Percentiles rank a stretch among this genome's conserved stretches.
Conservation (phyloP, 2,797 vertebrate species). For the Arrhamphus sclerolepis region DNA sequence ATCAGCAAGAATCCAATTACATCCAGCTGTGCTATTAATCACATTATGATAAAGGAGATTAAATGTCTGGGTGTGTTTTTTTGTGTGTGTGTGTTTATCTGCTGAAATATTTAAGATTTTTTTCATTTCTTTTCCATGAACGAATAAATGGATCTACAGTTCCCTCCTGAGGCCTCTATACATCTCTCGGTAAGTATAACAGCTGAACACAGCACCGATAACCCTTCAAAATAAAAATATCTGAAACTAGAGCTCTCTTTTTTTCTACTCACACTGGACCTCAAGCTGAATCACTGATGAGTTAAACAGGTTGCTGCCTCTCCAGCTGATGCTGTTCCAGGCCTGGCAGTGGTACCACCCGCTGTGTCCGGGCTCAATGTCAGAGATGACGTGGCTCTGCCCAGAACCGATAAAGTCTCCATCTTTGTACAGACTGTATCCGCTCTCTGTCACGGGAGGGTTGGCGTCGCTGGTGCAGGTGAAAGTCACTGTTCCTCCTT, state of each 20-base stretch:
- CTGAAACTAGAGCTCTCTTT: no score
- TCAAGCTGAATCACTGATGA: constrained; percentile 45
- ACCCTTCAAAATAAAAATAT: no score
- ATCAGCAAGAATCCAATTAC: no score
- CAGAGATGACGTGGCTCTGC: constrained; percentile 34
- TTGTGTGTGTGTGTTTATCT: no score
- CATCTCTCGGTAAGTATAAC: no score
- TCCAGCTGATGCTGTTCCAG: constrained; percentile 48
- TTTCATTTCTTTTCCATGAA: not conserved
- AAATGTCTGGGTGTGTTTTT: no score
- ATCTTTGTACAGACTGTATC: constrained; percentile 54
- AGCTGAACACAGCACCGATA: no score
- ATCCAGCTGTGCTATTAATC: no score
- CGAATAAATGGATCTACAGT: no score
- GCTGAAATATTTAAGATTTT: not conserved
- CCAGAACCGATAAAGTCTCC: constrained; percentile 31
- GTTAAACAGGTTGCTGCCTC: constrained; percentile 8
- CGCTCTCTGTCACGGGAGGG: constrained; percentile 40
- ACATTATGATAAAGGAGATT: no score
- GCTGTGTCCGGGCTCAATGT: constrained; percentile 51
- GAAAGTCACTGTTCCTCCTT: constrained; percentile 40
- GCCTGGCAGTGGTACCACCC: constrained; percentile 67
- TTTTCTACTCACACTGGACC: constrained; percentile 58
- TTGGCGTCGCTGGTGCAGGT: constrained; percentile 63
- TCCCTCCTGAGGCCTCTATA: no score